phyloP scores from a whole-genome alignment of 2,888 invertebrate genomes.

The Diploptera punctata region DNA sequence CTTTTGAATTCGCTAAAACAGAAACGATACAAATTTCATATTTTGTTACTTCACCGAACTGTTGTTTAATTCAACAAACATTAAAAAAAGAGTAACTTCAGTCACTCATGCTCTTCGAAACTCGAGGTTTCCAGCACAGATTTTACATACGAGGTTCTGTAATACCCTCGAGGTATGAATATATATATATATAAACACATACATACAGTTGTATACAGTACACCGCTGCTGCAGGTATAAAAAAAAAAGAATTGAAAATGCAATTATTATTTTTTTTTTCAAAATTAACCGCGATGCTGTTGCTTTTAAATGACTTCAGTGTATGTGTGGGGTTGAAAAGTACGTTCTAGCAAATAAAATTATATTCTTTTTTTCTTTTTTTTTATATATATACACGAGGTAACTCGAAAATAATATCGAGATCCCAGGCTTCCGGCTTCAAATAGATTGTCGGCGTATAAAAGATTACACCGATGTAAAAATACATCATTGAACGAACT shows the following conservation, averaged over 20 bases:
- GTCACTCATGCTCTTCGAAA: constrained; percentile 13
- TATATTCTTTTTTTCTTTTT: not conserved
- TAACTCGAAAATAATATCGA: not conserved
- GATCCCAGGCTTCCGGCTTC: not conserved
- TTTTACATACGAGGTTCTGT: constrained; percentile 22
- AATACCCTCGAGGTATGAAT: constrained; percentile 13
- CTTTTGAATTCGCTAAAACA: too few species aligned
- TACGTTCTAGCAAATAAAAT: constrained; percentile 5
- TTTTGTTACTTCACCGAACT: too few species aligned
- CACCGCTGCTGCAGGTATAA: constrained; percentile 27
- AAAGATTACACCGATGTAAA: not conserved
- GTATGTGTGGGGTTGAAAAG: not conserved
- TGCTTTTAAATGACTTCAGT: constrained; percentile 24
- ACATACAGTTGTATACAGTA: not conserved
- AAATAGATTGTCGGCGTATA: not conserved
- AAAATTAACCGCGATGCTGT: constrained; percentile 27
- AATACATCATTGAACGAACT: not conserved
- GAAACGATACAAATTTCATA: too few species aligned
- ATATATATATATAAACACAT: constrained; percentile 12
- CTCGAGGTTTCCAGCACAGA: constrained; percentile 5
- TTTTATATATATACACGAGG: not conserved
- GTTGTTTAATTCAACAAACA: not conserved
- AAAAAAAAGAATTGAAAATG: constrained; percentile 27
- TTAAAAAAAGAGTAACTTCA: not conserved
- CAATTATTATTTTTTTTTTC: constrained; percentile 26